A percentile compares a stretch with the other conserved stretches of the same genome.
Evolutionary conservation across 2,888 invertebrate genomes (phyloP).

Genomic region (Zelleria hepariella): DNA sequence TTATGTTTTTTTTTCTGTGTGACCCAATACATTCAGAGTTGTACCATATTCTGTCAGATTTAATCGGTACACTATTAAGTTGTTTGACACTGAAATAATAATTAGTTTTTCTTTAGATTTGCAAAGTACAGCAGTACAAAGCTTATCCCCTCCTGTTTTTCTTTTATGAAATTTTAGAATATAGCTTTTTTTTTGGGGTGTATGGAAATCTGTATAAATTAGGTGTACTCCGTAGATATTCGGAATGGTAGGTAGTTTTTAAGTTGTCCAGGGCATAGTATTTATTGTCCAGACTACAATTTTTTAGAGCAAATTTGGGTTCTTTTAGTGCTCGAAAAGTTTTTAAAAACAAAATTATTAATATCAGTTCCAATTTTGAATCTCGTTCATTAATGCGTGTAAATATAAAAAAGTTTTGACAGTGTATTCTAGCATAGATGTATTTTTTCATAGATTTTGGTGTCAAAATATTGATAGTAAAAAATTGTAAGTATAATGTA

Average conservation of each 20-base stretch:
- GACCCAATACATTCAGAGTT: too few species aligned
- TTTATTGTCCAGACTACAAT: constrained; percentile 35
- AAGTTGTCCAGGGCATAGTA: constrained; percentile 40
- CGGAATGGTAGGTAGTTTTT: constrained; percentile 36
- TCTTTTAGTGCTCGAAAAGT: constrained; percentile 24
- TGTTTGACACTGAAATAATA: not conserved
- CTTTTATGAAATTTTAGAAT: constrained; percentile 1
- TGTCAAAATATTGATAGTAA: constrained; percentile 12
- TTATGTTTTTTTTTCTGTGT: too few species aligned
- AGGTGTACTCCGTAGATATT: constrained; percentile 54
- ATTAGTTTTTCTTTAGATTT: not conserved
- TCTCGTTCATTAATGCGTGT: constrained; percentile 42
- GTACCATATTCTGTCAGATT: not conserved
- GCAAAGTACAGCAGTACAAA: not conserved
- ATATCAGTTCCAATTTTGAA: constrained; percentile 28
- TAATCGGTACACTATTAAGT: not conserved
- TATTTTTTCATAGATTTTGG: constrained; percentile 18
- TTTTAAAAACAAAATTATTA: constrained; percentile 11
- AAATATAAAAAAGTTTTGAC: constrained; percentile 54
- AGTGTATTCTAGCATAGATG: constrained; percentile 22
- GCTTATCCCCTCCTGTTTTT: not conserved
- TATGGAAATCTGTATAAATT: constrained; percentile 68
- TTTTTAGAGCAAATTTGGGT: constrained; percentile 46
- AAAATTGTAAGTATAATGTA: constrained; percentile 12
- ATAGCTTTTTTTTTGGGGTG: constrained; percentile 46